Base-by-base conservation (phyloP, 2,113 vertebrate genomes). In the Psittacula cyanocephala region DNA sequence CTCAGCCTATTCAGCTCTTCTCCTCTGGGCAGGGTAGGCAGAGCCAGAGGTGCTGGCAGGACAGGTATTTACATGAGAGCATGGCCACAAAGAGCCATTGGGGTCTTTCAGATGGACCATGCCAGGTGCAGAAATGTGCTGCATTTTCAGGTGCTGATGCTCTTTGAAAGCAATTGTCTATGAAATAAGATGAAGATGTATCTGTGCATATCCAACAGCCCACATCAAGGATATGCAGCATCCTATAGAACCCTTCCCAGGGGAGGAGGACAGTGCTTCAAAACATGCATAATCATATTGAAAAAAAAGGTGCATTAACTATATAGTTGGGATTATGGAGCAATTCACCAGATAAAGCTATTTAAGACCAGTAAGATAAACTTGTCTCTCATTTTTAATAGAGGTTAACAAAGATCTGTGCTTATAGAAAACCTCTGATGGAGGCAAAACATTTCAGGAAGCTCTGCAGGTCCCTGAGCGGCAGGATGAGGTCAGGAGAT, bases 151-250 rank as follows among this genome's bases (percentile, higher is more conserved):
- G 53, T 87, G 39, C 33, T 74, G 31, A 13, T 44, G 44, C 14
- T 57, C 13, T 64, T 68, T 55, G 44, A 43, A 31, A 53, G 31
- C 19, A 82, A 62, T 17, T 62, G 24, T 29, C 44, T 83, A 31
- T 28, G 43, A 74, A 91, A 74, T 72, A 33, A 11, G 19, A 22
- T 13, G 59, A 75, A n/a, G 29, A 3, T 43, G 31, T 13, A 10
- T 62, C 35, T 17, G 3, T 50, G 25, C 71, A 65, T 19, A 80
- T 10, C 19, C 33, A 50, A 46, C 10, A 9, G 50, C 47, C 23
- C 39, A 35, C 1, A 6, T 63, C 0, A 0, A 57, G 39, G 43
- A 46, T 41, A 71, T 9, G 9, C 2, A 2, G 31, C 22, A 6
- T 27, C 47, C 43, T 74, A 33, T 41, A 89, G 81, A 94, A 57